phyloP scores from a whole-genome alignment of 2,888 invertebrate genomes.

The Lathronympha strigana region DNA sequence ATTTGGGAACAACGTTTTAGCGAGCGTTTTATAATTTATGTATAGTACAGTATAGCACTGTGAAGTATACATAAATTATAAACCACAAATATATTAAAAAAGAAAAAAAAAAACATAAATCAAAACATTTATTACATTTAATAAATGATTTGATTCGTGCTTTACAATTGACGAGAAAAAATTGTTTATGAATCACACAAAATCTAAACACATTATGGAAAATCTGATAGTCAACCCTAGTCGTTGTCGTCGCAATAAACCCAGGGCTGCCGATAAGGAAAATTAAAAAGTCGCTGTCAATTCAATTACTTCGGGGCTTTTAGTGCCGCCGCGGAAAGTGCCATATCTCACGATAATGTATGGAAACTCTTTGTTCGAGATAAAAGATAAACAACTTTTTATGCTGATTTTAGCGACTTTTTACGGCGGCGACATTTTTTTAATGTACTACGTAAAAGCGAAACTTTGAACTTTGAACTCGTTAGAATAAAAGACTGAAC shows the following conservation, averaged over 20 bases:
- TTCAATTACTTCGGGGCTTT: constrained; percentile 33
- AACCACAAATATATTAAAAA: too few relatives aligned
- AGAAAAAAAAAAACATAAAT: too few relatives aligned
- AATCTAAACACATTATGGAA: too few relatives aligned
- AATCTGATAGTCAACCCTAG: not conserved
- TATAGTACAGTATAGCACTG: too few relatives aligned
- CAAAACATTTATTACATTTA: too few relatives aligned
- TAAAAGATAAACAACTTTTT: constrained; percentile 24
- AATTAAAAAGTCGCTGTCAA: constrained; percentile 26
- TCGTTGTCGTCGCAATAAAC: not conserved
- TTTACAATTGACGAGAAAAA: too few relatives aligned
- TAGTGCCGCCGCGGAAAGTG: constrained; percentile 22
- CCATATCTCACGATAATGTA: constrained; percentile 27
- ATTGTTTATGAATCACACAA: too few relatives aligned
- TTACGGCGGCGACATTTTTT: constrained; percentile 7
- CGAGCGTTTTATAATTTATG: too few relatives aligned
- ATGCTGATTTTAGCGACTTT: constrained; percentile 2
- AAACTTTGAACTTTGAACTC: constrained; percentile 6
- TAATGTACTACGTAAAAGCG: constrained; percentile 7
- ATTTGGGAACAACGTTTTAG: too few relatives aligned
- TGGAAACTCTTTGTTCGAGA: constrained; percentile 21
- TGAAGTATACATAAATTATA: too few relatives aligned
- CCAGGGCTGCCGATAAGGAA: constrained; percentile 38
- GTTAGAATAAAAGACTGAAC: not conserved
- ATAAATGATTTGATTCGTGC: too few relatives aligned